Evolutionary conservation across 1,140 invertebrate genomes (phyloP), one percentile per base, ranked within the genome.

Genomic region (Euglossa dilemma): DNA sequence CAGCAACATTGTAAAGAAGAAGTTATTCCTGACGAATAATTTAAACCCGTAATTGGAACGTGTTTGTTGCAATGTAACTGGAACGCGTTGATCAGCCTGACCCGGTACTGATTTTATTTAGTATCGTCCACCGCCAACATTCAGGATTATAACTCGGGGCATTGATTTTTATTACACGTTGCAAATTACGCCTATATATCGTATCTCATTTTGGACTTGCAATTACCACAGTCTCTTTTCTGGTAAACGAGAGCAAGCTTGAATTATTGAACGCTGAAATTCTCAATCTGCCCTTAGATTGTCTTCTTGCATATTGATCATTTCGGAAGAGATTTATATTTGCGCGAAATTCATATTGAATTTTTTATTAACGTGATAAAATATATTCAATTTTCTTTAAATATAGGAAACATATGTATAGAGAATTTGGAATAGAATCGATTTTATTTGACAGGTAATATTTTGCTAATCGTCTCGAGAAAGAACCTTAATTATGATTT

Each of bases 91-190:
- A 45, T 73, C 36, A 73, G 36, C 9, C 8, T 57, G 54, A 73
- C 28, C 36, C 71, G 18, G 16, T 73, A 73, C 14, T 20, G 36
- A 73, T 56, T 57, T 73, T 57, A 71, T 71, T 71, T 71, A 71
- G 18, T 52, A 57, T n/a, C 20, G 36, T 45, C 20, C 18, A 6
- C 6, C 36, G 20, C 8, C 7, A 20, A 54, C 20, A n/a, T 36
- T 23, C 28, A 43, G 16, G 14, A 59, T 72, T 57, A 72, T 56
- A 56, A n/a, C 14, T 57, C 20, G 5, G 23, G 6, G 6, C 36
- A 56, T 57, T 72, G 52, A 72, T 45, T 73, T 73, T 73, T 73
- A 73, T 43, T 45, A 7, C 12, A 45, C 28, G 2, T 6, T n/a
- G 20, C 36, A 57, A n/a, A 57, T 59, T 43, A 25, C 7, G 20